Evolutionary conservation across 2,888 invertebrate genomes (phyloP), one percentile per base, ranked within the genome.

Genomic region (Sminthurides aquaticus): DNA sequence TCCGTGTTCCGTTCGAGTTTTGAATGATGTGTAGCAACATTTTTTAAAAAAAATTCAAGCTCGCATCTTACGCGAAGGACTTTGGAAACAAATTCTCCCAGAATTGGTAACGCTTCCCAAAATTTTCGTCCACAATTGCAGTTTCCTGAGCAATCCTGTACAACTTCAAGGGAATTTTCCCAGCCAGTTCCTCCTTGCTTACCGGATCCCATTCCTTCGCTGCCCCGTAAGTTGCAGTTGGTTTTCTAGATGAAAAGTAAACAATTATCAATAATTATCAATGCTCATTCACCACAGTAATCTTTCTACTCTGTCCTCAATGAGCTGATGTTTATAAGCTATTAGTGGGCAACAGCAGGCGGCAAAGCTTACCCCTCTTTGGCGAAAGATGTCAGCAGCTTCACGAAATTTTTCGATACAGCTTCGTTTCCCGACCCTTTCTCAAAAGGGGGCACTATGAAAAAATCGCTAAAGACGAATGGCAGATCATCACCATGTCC

Each of bases 391-490:
- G 29, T n/a, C 2, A n/a, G 28, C 2, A 57, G 2, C n/a, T 57
- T 29, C 18, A 29, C 57, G 2, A 28, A 5, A 5, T 57, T 15
- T 29, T 57, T 57, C 15, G 57, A 57, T n/a, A 57, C 20, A 18
- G 26, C 3, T 52, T 52, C 52, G 5, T 52, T 20, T 5, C n/a
- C 52, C 3, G 20, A n/a, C 5, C 52, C 52, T 20, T 15, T 15
- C 28, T 57, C 11, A n/a, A 52, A 52, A 5, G 8, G 11, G 3
- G 52, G 52, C 5, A 20, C 52, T 5, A 52, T 5, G 20, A 15
- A 20, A 22, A 52, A 52, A 8, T 52, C 15, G 52, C 52, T 52
- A 20, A 57, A 57, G 3, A 57, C 20, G 57, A 28, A 57, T n/a
- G 57, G 28, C 22, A 52, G 20, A 20, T 52, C 52, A 20, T 52